Conservation (phyloP, 2,797 vertebrate genomes). For the Petrocephalus sullivani region DNA sequence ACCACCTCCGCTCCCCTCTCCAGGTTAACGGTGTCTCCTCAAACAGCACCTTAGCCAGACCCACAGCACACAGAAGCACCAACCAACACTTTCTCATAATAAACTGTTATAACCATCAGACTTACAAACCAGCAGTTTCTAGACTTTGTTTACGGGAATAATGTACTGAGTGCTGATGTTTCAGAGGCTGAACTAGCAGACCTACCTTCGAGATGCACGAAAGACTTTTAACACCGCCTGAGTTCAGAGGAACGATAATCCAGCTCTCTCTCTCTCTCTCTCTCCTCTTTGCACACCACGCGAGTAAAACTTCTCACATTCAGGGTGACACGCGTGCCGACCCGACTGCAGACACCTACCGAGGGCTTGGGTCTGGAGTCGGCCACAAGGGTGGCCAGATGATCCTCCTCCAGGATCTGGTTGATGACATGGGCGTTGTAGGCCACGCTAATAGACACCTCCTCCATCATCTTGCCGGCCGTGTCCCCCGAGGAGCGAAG, state of each 20-base stretch:
- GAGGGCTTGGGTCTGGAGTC: constrained; percentile 80
- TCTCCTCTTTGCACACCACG: neutral
- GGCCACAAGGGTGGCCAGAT: constrained; percentile 80
- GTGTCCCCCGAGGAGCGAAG: neutral
- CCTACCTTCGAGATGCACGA: neutral
- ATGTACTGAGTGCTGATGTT: neutral
- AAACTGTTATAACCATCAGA: neutral
- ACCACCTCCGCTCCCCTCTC: neutral
- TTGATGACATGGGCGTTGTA: constrained; percentile 92
- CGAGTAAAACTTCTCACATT: neutral
- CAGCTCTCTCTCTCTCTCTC: neutral
- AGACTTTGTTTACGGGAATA: neutral
- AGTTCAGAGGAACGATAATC: neutral
- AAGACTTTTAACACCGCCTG: neutral
- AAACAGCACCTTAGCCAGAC: neutral
- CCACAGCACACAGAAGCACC: neutral
- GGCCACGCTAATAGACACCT: constrained; percentile 89
- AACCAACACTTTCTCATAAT: neutral
- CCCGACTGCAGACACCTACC: constrained; percentile 69
- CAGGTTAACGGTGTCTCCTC: neutral
- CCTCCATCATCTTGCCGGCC: constrained; percentile 88
- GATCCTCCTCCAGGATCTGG: constrained; percentile 82
- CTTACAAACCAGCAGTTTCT: neutral
- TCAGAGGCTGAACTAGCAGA: neutral
- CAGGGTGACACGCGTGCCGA: neutral